Percentiles rank a stretch among this genome's conserved stretches.
Evolutionary conservation across 2,888 invertebrate genomes (phyloP).

Genomic region (Ypsolopha scabrella): DNA sequence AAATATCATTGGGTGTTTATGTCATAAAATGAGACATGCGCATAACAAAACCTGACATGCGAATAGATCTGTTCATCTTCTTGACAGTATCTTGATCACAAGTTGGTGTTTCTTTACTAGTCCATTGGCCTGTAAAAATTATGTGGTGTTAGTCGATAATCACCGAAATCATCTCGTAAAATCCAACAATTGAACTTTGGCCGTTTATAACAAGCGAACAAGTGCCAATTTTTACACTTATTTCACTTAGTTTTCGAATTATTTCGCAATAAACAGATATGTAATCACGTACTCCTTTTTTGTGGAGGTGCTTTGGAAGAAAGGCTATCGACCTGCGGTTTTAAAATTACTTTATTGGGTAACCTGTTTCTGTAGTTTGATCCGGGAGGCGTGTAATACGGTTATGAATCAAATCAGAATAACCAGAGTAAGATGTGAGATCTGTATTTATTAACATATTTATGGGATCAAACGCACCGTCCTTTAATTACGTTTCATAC

Average conservation of each 20-base stretch:
- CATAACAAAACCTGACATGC: not conserved
- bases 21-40: not conserved
- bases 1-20: not conserved
- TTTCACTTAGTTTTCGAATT: constrained; percentile 10
- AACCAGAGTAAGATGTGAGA: constrained; percentile 29
- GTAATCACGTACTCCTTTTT: constrained; percentile 23
- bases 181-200: no score
- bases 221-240: no score
- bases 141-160: no score
- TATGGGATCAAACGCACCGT: constrained; percentile 11
- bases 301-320: constrained; percentile 23
- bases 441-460: constrained; percentile 20
- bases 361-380: constrained; percentile 47
- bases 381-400: constrained; percentile 45
- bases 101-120: no score
- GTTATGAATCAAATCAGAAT: constrained; percentile 39
- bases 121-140: no score
- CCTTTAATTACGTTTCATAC: constrained; percentile 28
- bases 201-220: no score
- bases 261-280: constrained; percentile 12
- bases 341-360: constrained; percentile 62
- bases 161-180: no score
- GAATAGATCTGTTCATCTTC: not conserved
- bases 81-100: not conserved
- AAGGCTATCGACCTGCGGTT: constrained; percentile 53